Base-by-base conservation (phyloP, 2,113 vertebrate species). In the Melanostigma gelatinosum region DNA sequence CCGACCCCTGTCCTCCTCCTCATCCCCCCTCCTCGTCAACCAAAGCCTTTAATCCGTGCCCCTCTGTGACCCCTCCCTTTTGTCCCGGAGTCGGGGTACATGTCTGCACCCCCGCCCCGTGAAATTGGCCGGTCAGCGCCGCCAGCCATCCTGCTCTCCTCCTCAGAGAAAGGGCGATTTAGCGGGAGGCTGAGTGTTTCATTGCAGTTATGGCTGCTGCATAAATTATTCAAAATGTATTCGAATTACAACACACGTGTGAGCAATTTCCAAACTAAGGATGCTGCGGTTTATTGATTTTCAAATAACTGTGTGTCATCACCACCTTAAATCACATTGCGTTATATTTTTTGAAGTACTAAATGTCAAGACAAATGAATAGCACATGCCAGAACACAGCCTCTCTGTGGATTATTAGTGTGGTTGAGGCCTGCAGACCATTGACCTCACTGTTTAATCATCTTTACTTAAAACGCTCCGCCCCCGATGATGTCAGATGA, bases 31-130 rank as follows among this genome's bases (percentile, higher is more conserved):
- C 54, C 48, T 74, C 58, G 8, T 82, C 67, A 24, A 61, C 61
- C 65, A 89, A 91, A 91, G 91, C 89, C 92, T 91, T 91, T 93
- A 94, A 94, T 94, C 92, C 82, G 3, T 50, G 77, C 79, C 80
- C 54, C 76, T 81, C 76, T 60, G 20, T 87, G 92, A 93, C 92
- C 93, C 87, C 82, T 87, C 82, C 74, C 76, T 83, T 91, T 91
- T 83, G 88, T 92, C 55, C 61, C 13, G 6, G 38, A 69, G 36
- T 42, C 1, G 32, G 89, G 90, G 84, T 89, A 85, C 93, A 90
- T 90, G 93, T 92, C 85, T 93, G 74, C 78, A 69, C 81, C 85
- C 84, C 80, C 67, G 67, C 87, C 88, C 88, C 78, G 67, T 92
- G 88, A 88, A 91, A 93, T 90, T 61, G 48, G 79, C 66, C 40